Evolutionary conservation across 2,888 invertebrate genomes (phyloP).

Genomic region (Thysanoteuthis rhombus): DNA sequence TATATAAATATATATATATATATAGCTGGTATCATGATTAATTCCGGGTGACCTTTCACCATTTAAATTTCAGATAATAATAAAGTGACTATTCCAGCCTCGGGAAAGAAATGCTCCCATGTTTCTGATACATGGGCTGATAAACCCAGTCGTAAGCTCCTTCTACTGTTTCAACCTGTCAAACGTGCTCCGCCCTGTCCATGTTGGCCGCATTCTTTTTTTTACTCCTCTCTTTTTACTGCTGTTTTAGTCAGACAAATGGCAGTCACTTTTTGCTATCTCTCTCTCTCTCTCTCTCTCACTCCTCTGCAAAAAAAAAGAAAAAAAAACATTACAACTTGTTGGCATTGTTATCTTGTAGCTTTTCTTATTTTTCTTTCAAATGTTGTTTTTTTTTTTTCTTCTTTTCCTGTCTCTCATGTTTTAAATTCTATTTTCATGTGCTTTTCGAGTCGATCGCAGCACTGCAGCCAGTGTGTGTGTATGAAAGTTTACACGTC

Average conservation of each 20-base stretch:
- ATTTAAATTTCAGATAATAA: slow-evolving; percentile 33
- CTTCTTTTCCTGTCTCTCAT: neutral
- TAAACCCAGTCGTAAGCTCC: slow-evolving; percentile 27
- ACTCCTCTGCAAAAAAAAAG: neutral
- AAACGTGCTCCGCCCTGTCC: slow-evolving; percentile 21
- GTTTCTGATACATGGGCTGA: slow-evolving; percentile 24
- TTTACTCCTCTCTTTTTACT: neutral
- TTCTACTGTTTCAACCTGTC: slow-evolving; percentile 21
- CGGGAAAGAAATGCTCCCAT: slow-evolving; percentile 30
- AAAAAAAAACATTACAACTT: neutral
- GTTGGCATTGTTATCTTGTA: neutral
- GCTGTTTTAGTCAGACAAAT: neutral
- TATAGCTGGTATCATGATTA: neutral
- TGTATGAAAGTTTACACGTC: neutral
- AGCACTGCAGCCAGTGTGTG: neutral
- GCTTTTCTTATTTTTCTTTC: neutral
- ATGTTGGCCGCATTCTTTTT: slow-evolving; percentile 14
- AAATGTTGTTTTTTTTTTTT: no score
- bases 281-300: neutral
- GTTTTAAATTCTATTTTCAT: neutral
- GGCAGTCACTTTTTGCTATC: neutral
- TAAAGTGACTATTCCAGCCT: slow-evolving; percentile 28
- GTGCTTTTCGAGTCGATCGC: neutral
- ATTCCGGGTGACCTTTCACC: slow-evolving; percentile 24
- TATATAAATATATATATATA: no score